Conservation (phyloP, 2,113 vertebrate genomes). For the Podarcis cretensis region DNA sequence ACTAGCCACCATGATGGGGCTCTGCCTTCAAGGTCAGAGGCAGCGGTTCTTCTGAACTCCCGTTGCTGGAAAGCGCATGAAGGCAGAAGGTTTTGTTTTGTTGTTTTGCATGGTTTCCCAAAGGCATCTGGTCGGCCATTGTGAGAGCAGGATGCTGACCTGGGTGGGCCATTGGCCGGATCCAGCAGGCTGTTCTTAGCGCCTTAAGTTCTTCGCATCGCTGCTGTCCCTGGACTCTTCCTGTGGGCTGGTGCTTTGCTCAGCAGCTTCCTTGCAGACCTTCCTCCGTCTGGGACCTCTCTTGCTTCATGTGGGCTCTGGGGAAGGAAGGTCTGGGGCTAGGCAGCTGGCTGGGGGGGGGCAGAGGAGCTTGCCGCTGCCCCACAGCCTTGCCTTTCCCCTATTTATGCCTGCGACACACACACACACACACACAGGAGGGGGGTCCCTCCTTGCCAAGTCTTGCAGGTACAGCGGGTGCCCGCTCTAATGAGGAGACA, state of each 20-base stretch:
- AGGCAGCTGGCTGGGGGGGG: fast-evolving
- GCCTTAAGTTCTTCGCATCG: no score
- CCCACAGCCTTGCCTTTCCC: background rate
- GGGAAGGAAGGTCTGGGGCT: fast-evolving
- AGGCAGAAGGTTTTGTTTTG: no score
- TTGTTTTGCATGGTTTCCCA: no score
- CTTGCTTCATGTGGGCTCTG: background rate
- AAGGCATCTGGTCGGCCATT: no score
- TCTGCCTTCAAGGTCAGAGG: background rate
- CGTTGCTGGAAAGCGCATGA: no score
- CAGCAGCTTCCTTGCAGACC: background rate
- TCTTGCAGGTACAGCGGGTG: fast-evolving
- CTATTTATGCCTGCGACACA: fast-evolving
- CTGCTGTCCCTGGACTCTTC: background rate
- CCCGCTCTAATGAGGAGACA: conserved; percentile 62
- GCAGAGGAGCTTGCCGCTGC: background rate
- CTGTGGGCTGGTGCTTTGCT: background rate
- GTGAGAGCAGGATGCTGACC: no score
- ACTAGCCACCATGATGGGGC: no score
- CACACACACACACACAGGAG: fast-evolving
- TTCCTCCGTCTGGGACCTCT: background rate
- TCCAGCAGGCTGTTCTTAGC: no score
- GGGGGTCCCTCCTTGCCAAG: background rate
- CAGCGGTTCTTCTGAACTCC: no score
- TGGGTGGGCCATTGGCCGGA: no score